Base-by-base conservation (phyloP, 2,797 vertebrate genomes). In the Lutjanus argentimaculatus region DNA sequence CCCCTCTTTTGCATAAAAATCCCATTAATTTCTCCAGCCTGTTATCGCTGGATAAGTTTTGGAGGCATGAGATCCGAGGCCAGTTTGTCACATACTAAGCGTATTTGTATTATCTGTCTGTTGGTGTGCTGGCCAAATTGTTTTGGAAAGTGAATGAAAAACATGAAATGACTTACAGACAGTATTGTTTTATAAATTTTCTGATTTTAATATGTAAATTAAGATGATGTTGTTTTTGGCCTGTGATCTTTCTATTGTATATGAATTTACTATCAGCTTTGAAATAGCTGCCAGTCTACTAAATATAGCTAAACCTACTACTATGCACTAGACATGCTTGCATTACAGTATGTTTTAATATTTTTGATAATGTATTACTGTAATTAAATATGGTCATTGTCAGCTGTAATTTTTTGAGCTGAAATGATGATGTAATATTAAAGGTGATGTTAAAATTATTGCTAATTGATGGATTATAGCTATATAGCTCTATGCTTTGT, bases 1-100 rank as follows among this genome's bases (percentile, higher is more conserved):
- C 68, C 52, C 25, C 81, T 79, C 56, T 30, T 90, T 84, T 90
- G 84, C 82, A 93, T 89, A 73, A 80, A 90, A 89, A 90, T 89
- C 79, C 73, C 59, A 91, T 91, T 86, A 82, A 85, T 94, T 89
- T 85, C 57, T 84, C 59, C 11, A 30, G 70, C 64, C 79, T 62
- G 68, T 90, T 89, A 82, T 88, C 72, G 46, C 65, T 22, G 62
- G 52, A 61, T 83, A 72, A 0, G 25, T 86, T 90, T 73, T 68
- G n/a, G 43, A 87, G 75, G 81, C 81, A 63, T 61, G 75, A 80
- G 73, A 90, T 67, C 53, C 2, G 6, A 36, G 64, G 42, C 13
- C 66, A 58, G 51, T 82, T 89, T 63, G 68, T 83, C 79, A 16
- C 72, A 83, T 72, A 71, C 88, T 86, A 74, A 65, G 57, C 73